Conservation (phyloP, 2,888 invertebrate species). For the Conistra vaccinii region DNA sequence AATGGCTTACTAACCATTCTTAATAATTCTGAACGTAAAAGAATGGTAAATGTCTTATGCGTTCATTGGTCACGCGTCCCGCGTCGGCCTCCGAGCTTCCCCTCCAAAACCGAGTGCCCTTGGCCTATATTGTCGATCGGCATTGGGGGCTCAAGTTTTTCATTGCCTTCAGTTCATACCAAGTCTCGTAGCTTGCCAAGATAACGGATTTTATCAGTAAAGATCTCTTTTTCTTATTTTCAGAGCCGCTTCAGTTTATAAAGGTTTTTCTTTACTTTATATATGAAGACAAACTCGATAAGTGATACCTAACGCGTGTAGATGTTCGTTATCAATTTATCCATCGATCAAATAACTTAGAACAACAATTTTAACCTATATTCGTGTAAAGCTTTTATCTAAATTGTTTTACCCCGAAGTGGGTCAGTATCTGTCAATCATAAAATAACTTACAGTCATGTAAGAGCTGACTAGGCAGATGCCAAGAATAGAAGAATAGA, state of each 20-base stretch:
- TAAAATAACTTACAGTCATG: slow-evolving; percentile 20
- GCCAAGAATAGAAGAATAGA: slow-evolving; percentile 8
- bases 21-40: slow-evolving; percentile 35
- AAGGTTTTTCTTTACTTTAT: not conserved
- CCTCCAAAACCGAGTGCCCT: slow-evolving; percentile 58
- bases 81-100: slow-evolving; percentile 43
- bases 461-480: not conserved
- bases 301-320: slow-evolving; percentile 10
- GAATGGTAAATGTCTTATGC: slow-evolving; percentile 49
- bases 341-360: slow-evolving; percentile 40
- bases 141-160: slow-evolving; percentile 58
- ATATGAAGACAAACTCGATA: slow-evolving; percentile 16
- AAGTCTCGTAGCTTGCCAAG: slow-evolving; percentile 38
- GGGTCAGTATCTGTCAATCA: slow-evolving; percentile 38
- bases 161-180: slow-evolving; percentile 42
- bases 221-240: slow-evolving; percentile 26
- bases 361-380: slow-evolving; percentile 34
- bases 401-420: slow-evolving; percentile 52
- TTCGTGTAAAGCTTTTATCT: slow-evolving; percentile 53
- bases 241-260: not conserved
- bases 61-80: slow-evolving; percentile 54
- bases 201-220: slow-evolving; percentile 40
- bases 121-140: slow-evolving; percentile 56
- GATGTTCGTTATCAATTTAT: slow-evolving; percentile 35
- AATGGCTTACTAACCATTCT: slow-evolving; percentile 9